A percentile compares a stretch with the other conserved stretches of the same genome.
Evolutionary conservation across 2,888 invertebrate species (phyloP).

Genomic region (Eilema caniola): DNA sequence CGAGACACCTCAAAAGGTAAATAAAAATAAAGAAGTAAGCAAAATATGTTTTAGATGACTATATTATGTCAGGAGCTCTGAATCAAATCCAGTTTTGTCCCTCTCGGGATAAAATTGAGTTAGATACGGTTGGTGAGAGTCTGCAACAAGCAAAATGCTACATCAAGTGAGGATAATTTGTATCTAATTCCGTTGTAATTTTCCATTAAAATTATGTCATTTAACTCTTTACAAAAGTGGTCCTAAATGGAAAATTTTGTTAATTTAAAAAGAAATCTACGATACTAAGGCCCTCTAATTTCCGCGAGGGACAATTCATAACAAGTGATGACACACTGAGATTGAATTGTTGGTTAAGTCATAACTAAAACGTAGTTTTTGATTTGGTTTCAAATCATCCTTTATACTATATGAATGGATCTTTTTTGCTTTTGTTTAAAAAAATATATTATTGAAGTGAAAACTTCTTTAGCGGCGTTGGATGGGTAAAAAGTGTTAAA

Average conservation of each 20-base stretch:
- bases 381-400: too few species aligned
- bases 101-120: neutral
- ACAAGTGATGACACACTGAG: neutral
- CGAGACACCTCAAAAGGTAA: neutral
- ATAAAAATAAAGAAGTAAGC: neutral
- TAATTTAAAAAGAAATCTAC: too few species aligned
- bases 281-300: too few species aligned
- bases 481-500: too few species aligned
- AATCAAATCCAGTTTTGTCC: neutral
- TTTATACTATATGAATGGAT: too few species aligned
- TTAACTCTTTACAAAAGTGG: neutral
- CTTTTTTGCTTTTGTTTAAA: neutral
- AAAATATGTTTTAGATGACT: conserved; percentile 4
- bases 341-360: neutral
- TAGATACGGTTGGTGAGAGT: neutral
- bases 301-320: too few species aligned
- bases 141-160: conserved; percentile 1
- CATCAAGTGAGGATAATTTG: neutral
- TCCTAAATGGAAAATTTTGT: neutral
- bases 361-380: too few species aligned
- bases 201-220: neutral
- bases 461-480: too few species aligned
- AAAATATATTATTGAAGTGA: too few species aligned
- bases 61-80: neutral
- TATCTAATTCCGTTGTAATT: neutral